Conservation (phyloP, 23 tunicate genomes). For the Aplidium turbinatum region DNA sequence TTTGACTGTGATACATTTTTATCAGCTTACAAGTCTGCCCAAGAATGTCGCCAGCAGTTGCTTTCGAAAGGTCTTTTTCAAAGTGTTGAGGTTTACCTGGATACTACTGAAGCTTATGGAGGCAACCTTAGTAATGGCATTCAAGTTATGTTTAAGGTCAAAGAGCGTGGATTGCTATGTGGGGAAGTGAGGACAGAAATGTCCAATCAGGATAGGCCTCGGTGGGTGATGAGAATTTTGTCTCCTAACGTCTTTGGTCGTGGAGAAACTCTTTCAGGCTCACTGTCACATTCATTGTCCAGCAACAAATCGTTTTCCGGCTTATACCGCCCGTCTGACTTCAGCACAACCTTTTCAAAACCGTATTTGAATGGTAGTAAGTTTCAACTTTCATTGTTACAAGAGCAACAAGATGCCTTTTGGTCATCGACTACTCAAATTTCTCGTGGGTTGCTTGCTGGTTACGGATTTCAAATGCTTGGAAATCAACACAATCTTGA, state of each 20-base stretch:
- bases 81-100: conserved; percentile 64
- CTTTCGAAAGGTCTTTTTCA: conserved; percentile 69
- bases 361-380: conserved; percentile 38
- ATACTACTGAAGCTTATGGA: conserved; percentile 63
- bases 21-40: conserved; percentile 50
- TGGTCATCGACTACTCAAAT: conserved; percentile 60
- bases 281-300: conserved; percentile 45
- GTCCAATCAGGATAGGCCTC: conserved; percentile 71
- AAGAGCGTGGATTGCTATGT: conserved; percentile 49
- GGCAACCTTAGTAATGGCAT: conserved; percentile 33
- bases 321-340: conserved; percentile 60
- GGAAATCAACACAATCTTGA: conserved; percentile 61
- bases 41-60: conserved; percentile 47
- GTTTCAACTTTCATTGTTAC: conserved; percentile 13
- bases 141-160: conserved; percentile 73
- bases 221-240: conserved; percentile 67
- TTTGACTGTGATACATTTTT: conserved; percentile 61
- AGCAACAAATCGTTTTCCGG: background rate
- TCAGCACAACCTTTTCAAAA: conserved; percentile 45
- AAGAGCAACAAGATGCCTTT: conserved; percentile 63
- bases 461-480: conserved; percentile 34
- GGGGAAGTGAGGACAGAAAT: conserved; percentile 75
- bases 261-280: conserved; percentile 67
- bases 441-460: conserved; percentile 44
- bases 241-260: conserved; percentile 83